Evolutionary conservation across 2,888 invertebrate species (phyloP).

Genomic region (Zaprionus lineosus): DNA sequence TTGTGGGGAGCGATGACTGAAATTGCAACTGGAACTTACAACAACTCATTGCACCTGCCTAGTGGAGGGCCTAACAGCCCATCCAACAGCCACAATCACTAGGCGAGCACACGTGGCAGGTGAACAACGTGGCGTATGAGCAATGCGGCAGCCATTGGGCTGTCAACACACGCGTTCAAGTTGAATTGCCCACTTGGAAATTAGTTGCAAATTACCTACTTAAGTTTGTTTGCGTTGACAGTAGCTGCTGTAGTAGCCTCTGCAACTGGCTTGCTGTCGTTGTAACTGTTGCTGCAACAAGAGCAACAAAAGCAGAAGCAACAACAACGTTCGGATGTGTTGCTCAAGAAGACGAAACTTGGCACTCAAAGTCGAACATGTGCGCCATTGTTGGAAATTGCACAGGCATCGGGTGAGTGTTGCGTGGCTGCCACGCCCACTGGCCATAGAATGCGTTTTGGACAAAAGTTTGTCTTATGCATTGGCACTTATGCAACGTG

Average conservation of each 20-base stretch:
- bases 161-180: constrained; percentile 43
- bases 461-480: constrained; percentile 72
- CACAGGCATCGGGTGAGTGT: constrained; percentile 24
- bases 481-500: constrained; percentile 64
- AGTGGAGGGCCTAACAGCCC: too few species aligned
- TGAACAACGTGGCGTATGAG: constrained; percentile 49
- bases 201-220: constrained; percentile 78
- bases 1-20: too few species aligned
- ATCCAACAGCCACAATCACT: constrained; percentile 1
- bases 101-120: constrained; percentile 9
- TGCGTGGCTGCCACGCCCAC: constrained; percentile 67
- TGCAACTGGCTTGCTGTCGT: constrained; percentile 10
- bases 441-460: constrained; percentile 28
- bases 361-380: constrained; percentile 60
- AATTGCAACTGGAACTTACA: constrained; percentile 26
- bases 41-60: constrained; percentile 35
- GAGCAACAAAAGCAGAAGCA: too few species aligned
- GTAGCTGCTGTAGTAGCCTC: constrained; percentile 13
- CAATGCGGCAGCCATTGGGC: constrained; percentile 39
- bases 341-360: constrained; percentile 24
- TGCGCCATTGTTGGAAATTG: constrained; percentile 50
- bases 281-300: constrained; percentile 10
- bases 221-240: constrained; percentile 68
- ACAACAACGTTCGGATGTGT: constrained; percentile 12
- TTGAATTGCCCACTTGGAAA: constrained; percentile 67